These are phyloP conservation scores for Ciconia boyciana DNA, from an alignment of 2,113 vertebrate genomes.

Conservation along the genomic window DNA sequence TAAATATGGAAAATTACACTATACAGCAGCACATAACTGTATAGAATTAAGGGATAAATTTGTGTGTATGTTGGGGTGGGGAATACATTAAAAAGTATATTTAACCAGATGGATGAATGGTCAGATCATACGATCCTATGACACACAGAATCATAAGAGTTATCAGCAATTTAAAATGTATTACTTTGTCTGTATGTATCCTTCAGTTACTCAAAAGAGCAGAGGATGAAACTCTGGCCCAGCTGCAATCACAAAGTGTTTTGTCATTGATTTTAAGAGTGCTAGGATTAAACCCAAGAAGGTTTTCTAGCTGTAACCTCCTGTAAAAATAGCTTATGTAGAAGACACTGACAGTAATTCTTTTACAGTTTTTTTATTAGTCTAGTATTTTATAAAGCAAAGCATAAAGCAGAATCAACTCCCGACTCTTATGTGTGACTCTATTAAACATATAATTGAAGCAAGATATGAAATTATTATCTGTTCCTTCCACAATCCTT, in stretches of 20 bases:
- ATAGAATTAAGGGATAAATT: not conserved
- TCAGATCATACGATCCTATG: not conserved
- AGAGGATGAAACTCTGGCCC: not conserved
- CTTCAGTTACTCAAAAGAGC: not conserved
- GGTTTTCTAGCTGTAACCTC: not conserved
- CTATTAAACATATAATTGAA: constrained; percentile 1
- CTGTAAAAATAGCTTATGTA: not conserved
- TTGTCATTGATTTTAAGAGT: not conserved
- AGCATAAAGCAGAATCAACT: not conserved
- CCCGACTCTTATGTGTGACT: not conserved
- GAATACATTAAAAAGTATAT: not conserved
- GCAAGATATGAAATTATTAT: not conserved
- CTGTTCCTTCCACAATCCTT: not conserved
- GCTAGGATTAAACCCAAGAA: not conserved
- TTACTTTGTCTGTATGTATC: not conserved
- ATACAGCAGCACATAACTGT: not conserved
- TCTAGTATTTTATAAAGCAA: not conserved
- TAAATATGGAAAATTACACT: not conserved
- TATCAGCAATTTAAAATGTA: not conserved
- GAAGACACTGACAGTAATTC: not conserved
- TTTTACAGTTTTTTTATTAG: not conserved
- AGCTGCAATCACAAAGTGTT: not conserved
- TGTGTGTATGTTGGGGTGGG: not conserved
- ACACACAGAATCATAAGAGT: not conserved
- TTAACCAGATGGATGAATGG: not conserved